Evolutionary conservation across 2,797 vertebrate genomes (phyloP).

Genomic region (Myotis planiceps): DNA sequence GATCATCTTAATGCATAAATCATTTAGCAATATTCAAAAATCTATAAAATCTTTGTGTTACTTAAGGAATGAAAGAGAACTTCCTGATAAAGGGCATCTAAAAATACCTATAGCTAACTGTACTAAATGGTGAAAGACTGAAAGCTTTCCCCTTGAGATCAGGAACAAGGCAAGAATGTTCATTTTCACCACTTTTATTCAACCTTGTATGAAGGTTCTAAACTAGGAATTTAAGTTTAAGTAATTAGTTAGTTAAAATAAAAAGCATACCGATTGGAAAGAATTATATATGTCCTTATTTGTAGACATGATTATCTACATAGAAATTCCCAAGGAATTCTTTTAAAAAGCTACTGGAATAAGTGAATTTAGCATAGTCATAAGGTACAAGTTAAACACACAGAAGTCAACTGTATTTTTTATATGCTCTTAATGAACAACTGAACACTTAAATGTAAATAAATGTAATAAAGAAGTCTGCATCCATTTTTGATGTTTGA

Average conservation of each 20-base stretch:
- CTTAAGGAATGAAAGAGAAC: neutral
- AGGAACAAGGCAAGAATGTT: neutral
- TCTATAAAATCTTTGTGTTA: neutral
- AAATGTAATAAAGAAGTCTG: neutral
- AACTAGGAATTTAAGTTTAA: neutral
- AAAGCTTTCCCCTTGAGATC: neutral
- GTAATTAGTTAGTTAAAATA: neutral
- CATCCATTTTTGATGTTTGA: neutral
- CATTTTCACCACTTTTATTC: neutral
- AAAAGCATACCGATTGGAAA: neutral
- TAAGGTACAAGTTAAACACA: neutral
- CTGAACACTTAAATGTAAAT: neutral
- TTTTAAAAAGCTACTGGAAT: neutral
- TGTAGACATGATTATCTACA: neutral
- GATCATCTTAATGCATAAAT: neutral
- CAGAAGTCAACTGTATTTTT: neutral
- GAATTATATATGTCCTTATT: neutral
- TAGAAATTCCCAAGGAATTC: neutral
- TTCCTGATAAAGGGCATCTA: neutral
- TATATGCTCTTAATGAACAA: neutral
- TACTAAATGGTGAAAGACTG: neutral
- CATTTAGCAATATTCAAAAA: neutral
- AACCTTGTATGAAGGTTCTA: neutral
- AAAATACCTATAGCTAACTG: neutral
- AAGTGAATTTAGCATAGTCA: neutral